These are phyloP conservation scores for Mythimna vitellina DNA, from an alignment of 2,888 invertebrate genomes.

Conservation along the genomic window DNA sequence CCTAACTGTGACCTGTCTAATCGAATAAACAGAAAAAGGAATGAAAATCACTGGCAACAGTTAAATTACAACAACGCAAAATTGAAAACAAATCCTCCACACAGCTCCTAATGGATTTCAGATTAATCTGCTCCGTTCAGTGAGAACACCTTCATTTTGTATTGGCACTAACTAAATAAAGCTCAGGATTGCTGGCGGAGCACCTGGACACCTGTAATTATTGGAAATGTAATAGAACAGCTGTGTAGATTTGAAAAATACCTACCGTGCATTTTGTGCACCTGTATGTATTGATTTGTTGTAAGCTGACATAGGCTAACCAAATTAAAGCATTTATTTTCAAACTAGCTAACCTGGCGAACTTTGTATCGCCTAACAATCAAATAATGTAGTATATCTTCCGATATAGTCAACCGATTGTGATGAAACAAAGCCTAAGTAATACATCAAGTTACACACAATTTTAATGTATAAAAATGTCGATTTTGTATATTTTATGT, in stretches of 20 bases:
- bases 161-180: conserved; percentile 50
- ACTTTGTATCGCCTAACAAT: no score
- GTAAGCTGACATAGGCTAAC: no score
- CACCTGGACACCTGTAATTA: conserved; percentile 44
- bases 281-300: not conserved
- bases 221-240: conserved; percentile 7
- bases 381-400: no score
- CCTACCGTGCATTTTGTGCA: not conserved
- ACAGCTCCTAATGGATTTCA: conserved; percentile 47
- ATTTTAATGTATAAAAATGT: no score
- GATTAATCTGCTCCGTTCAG: conserved; percentile 38
- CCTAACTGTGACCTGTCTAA: not conserved
- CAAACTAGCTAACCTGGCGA: no score
- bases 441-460: no score
- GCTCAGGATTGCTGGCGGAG: conserved; percentile 27
- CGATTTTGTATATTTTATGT: no score
- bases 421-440: no score
- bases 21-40: not conserved
- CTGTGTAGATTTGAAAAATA: not conserved
- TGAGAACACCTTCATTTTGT: conserved; percentile 47
- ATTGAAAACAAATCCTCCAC: conserved; percentile 48
- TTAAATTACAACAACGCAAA: conserved; percentile 20
- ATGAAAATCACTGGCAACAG: conserved; percentile 4
- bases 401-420: no score
- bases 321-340: no score